Base-by-base conservation (phyloP, 2,888 invertebrate genomes). In the Drosophila hamatofila region DNA sequence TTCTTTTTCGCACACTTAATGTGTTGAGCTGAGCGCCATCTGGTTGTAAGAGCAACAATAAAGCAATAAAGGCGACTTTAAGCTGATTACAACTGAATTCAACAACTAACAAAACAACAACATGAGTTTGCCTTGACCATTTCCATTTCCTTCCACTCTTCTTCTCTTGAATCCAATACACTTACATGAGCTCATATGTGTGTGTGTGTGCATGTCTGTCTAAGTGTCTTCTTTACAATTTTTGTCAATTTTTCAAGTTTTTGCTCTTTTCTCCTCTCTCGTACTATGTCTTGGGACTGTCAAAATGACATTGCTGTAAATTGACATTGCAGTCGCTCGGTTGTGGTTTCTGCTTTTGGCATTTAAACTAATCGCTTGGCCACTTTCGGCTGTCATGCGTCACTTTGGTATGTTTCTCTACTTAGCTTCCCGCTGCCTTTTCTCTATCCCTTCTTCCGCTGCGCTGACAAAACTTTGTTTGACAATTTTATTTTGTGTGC, bases 311-410 rank as follows among this genome's bases (percentile, higher is more conserved):
- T 65, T 54, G 35, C 67, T 60, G 61, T 52, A 64, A 60, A 66
- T 75, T 75, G 75, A 65, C 69, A 65, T 56, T 69, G 81, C 70
- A 66, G 58, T 69, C 35, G 54, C 37, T 62, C 9, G 54, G 52
- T 44, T 69, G 52, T 33, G 56, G 62, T 64, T 74, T 64, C 71
- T 73, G 55, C 49, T 52, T 65, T 64, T 79, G 80, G 51, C 83
- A 79, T 77, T 79, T 79, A 65, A 79, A 80, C 83, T 81, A 81
- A 81, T 81, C 77, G 80, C 59, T 74, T 65, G 68, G 59, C 25
- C 80, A 82, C 81, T 74, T 80, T 73, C 55, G 61, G 46, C 70
- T 82, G 82, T 79, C 82, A 68, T 63, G 61, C 58, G 62, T 71
- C 72, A 71, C 69, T 79, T 68, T 70, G 77, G 61, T 59, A 49